Base-by-base conservation (phyloP, 1,140 invertebrate genomes). In the Drosophila nigromelanica region DNA sequence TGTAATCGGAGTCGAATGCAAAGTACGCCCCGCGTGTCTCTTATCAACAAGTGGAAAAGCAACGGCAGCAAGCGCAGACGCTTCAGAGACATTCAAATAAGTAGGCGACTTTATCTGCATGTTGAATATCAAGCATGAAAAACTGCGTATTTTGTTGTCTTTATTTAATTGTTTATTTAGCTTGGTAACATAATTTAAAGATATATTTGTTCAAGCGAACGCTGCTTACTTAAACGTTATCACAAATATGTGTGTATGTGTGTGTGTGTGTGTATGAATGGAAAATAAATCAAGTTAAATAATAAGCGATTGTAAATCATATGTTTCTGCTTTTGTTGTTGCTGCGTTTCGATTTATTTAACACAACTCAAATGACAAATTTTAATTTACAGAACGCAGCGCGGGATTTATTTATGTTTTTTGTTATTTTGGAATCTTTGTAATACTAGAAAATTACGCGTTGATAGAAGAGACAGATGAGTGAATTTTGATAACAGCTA, bases 201-300 rank as follows among this genome's bases (percentile, higher is more conserved):
- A 82, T 82, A 86, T 64, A 82, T 73, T 87, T 82, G 74, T 73
- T 76, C 62, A 73, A 68, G 74, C 51, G 74, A 82, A 76, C 64
- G 75, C 63, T 55, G 82, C 79, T 89, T 72, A 80, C 81, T 80
- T 86, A 87, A 83, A 79, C 85, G 48, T 73, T 87, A 87, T 87
- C 83, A 87, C 83, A 89, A 89, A 69, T 45, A 52, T 80, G 55
- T 64, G 68, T 37, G 45, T 68, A 33, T 42, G 55, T 40, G 33
- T 60, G 42, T n/a, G n/a, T n/a, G n/a, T n/a, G n/a, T n/a, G n/a
- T 72, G 72, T 45, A 24, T 62, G 54, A 14, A 47, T 71, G 50
- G 39, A 10, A 45, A 48, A 67, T 80, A 80, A 85, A 77, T 85
- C 80, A 80, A 63, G 30, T 70, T 55, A 39, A 69, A 54, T 56